A percentile compares a stretch with the other conserved stretches of the same genome.
Conservation (phyloP, 2,113 vertebrate genomes). For the Canis aureus region DNA sequence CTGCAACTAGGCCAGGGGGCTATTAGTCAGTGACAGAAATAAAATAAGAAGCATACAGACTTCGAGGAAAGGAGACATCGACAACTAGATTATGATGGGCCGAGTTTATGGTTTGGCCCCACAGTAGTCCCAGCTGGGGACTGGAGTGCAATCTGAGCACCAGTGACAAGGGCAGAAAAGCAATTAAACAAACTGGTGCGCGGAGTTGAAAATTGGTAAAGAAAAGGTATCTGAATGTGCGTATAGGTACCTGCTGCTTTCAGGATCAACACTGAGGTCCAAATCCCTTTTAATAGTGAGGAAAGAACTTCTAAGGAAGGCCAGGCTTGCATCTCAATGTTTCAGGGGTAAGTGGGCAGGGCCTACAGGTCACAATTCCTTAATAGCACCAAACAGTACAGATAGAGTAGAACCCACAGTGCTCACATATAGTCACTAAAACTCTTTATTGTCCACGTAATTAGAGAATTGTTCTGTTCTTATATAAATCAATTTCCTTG, state of each 20-base stretch:
- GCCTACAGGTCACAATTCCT: background rate
- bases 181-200: background rate
- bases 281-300: background rate
- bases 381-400: background rate
- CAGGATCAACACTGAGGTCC: background rate
- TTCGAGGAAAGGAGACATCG: background rate
- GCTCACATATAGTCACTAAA: background rate
- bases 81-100: background rate
- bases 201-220: background rate
- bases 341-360: no score
- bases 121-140: background rate
- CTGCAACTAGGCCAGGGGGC: background rate
- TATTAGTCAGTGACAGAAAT: background rate
- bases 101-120: background rate
- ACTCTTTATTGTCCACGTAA: background rate
- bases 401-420: background rate
- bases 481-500: background rate
- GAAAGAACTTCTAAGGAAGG: background rate
- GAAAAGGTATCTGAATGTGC: background rate
- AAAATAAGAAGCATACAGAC: background rate
- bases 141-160: background rate
- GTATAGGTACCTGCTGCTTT: background rate
- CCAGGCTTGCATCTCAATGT: background rate
- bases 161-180: background rate
- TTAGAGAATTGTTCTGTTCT: constrained; percentile 30